Evolutionary conservation across 1,140 invertebrate species (phyloP), one percentile per base, ranked within the genome.

Genomic region (Anagrus nilaparvatae): DNA sequence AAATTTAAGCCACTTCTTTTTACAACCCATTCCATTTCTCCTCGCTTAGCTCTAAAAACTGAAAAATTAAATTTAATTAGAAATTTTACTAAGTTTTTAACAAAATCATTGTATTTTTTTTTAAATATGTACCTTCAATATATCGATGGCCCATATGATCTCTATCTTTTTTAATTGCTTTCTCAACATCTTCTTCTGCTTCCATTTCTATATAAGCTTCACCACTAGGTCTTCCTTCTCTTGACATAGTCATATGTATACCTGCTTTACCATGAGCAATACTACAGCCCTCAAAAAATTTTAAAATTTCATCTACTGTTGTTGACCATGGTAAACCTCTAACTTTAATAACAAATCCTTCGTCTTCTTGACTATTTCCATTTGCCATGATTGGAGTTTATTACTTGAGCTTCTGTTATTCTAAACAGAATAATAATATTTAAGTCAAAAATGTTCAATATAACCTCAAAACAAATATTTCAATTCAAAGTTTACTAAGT

Each of bases 261-360:
- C 87, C 88, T 52, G 75, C 67, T 46, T 78, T 77, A 0, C 82
- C 85, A 54, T 75, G 76, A 30, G 75, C 68, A 18, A 88, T 77
- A 16, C 75, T 76, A 30, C 78, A 79, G 44, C 78, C 78, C 17
- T 68, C 60, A 42, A 73, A 71, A 50, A 97, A 97, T 51, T 86
- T 81, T 21, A 85, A 61, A 32, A 97, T 80, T 61, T 97, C 89
- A 45, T 90, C 84, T 5, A 79, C 75, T 0, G 87, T 89, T 0
- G 87, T 85, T 14, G 89, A 88, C 84, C 90, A 97, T n/a, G 92
- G 92, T 33, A 96, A 65, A 5, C 92, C 92, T 37, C 92, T 72
- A 19, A 94, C 63, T 29, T 84, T 74, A 17, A 87, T 72, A 16
- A 80, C 75, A 41, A 60, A 74, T 8, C 71, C 71, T 40, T 77